Evolutionary conservation across 2,797 vertebrate species (phyloP), one percentile per base, ranked within the genome.

Genomic region (Xiphorhynchus erythropygius): DNA sequence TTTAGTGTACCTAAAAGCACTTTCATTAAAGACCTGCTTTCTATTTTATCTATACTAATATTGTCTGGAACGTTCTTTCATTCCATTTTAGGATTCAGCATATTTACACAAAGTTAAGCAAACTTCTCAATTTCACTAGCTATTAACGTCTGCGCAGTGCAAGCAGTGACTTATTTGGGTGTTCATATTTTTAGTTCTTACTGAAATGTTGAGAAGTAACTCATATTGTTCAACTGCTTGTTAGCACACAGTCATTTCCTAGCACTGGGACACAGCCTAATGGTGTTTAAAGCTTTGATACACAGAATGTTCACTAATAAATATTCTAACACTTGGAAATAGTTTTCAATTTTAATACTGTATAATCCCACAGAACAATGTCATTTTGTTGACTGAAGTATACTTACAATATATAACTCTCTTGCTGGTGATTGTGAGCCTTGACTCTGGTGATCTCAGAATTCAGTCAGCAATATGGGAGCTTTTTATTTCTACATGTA

Each of bases 371-470:
- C 25, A 62, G 78, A 69, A 9, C 14, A 89, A 57, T 76, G n/a
- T 30, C 33, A 84, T 83, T 89, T 37, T 8, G 44, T 76, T 93
- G 50, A 19, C 49, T 89, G 77, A 67, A 83, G 16, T 10, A 78
- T 10, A 46, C 41, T 63, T 41, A 19, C 7, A 62, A 59, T 53
- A n/a, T 64, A 56, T n/a, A 47, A 42, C n/a, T 95, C 62, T 53
- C 69, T 46, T 49, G 69, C 2, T 83, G 68, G 63, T 76, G 33
- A 47, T 90, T 85, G 81, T 55, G 10, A 87, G 80, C 27, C 32
- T 89, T 85, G 62, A 65, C 12, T 71, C 64, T 85, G 87, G 74
- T 57, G 65, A 75, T 82, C 79, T 95, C 46, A 87, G 35, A 93
- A 94, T 69, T 91, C 83, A 79, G 17, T 74, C 0, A 6, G 37